Percentiles rank a stretch among this genome's conserved stretches.
Conservation (phyloP, 2,888 invertebrate species). For the Troides helena region DNA sequence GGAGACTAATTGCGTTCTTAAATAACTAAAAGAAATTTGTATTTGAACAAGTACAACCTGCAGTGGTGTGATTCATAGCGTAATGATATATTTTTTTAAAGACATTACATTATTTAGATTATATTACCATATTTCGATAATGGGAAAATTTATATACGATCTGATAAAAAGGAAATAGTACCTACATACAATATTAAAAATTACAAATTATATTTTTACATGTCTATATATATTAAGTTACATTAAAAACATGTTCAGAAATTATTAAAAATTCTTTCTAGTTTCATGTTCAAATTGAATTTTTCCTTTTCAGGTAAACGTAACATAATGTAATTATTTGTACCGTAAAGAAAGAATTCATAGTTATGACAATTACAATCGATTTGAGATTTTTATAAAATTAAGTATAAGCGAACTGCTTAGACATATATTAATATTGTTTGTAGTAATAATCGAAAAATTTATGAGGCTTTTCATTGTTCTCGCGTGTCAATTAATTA, state of each 20-base stretch:
- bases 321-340: no score
- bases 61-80: no score
- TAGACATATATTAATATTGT: no score
- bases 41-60: neutral
- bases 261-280: no score
- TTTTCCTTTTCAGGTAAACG: no score
- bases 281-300: no score
- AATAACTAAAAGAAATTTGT: neutral
- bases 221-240: neutral
- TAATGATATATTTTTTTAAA: no score
- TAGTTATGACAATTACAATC: no score
- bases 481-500: conserved; percentile 16
- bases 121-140: neutral
- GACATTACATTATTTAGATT: no score
- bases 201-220: neutral
- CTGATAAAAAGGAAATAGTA: neutral
- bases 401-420: no score
- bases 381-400: no score
- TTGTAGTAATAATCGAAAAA: neutral
- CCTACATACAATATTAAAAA: conserved; percentile 6
- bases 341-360: no score
- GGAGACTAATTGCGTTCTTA: conserved; percentile 1
- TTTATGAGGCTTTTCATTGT: conserved; percentile 6
- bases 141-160: neutral
- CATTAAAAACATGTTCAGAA: neutral